Evolutionary conservation across 2,113 vertebrate genomes (phyloP).

Genomic region (Pristiophorus japonicus): DNA sequence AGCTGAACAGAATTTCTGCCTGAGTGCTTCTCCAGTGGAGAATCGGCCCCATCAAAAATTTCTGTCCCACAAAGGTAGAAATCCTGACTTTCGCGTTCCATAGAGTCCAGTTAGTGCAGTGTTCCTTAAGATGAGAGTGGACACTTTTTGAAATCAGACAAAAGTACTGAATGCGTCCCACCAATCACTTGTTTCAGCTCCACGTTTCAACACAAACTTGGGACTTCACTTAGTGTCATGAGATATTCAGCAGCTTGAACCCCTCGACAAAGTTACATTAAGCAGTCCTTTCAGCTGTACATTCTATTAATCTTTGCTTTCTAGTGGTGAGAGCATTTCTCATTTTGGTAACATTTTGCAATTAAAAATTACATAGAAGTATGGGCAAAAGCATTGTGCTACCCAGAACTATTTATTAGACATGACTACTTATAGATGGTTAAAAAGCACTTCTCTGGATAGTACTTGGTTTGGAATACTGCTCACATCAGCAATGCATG

Average conservation of each 20-base stretch:
- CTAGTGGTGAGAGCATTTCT: not conserved
- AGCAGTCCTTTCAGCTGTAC: not conserved
- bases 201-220: not conserved
- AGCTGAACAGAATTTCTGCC: not conserved
- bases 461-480: not conserved
- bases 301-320: not conserved
- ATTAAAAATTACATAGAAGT: not conserved
- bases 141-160: not conserved
- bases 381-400: not conserved
- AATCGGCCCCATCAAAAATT: not conserved
- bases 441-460: not conserved
- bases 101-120: not conserved
- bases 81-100: not conserved
- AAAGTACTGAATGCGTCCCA: not conserved
- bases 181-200: not conserved
- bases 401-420: not conserved
- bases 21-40: not conserved
- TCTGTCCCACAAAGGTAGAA: not conserved
- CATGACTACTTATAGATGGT: not conserved
- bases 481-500: not conserved
- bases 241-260: not conserved
- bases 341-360: not conserved
- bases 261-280: not conserved
- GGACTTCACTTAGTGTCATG: not conserved
- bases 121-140: not conserved